Evolutionary conservation across 2,888 invertebrate species (phyloP).

Genomic region (Syrphus vitripennis): DNA sequence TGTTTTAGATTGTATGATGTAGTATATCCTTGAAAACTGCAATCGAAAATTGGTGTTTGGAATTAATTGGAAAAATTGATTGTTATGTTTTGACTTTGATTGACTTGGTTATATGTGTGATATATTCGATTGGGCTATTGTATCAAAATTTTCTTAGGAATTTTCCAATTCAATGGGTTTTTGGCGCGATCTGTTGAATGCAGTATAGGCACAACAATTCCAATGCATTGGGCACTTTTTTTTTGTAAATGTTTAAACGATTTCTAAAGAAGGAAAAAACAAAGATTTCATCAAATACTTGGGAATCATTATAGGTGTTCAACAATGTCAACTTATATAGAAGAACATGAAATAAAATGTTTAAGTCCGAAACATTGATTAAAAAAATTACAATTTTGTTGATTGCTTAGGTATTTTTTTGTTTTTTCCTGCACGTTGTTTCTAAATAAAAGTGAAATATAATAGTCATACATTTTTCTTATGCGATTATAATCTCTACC

Average conservation of each 20-base stretch:
- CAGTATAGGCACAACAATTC: background rate
- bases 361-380: too few relatives aligned
- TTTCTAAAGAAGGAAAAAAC: background rate
- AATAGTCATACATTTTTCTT: background rate
- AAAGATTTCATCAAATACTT: background rate
- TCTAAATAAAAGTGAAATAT: background rate
- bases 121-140: slow-evolving; percentile 2
- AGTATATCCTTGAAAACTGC: slow-evolving; percentile 52
- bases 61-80: slow-evolving; percentile 69
- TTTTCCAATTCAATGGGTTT: slow-evolving; percentile 46
- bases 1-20: background rate
- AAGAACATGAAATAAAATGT: too few relatives aligned
- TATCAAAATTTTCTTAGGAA: background rate
- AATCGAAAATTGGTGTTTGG: slow-evolving; percentile 64
- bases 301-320: background rate
- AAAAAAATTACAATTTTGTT: too few relatives aligned
- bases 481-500: slow-evolving; percentile 58
- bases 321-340: background rate
- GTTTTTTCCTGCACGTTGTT: too few relatives aligned
- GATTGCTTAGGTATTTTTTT: too few relatives aligned
- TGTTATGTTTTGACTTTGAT: slow-evolving; percentile 69
- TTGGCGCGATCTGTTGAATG: slow-evolving; percentile 29
- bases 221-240: background rate
- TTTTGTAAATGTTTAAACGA: background rate
- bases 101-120: slow-evolving; percentile 64